A percentile compares a stretch with the other conserved stretches of the same genome.
Evolutionary conservation across 2,113 vertebrate species (phyloP).

Genomic region (Neolamprologus falcicula): DNA sequence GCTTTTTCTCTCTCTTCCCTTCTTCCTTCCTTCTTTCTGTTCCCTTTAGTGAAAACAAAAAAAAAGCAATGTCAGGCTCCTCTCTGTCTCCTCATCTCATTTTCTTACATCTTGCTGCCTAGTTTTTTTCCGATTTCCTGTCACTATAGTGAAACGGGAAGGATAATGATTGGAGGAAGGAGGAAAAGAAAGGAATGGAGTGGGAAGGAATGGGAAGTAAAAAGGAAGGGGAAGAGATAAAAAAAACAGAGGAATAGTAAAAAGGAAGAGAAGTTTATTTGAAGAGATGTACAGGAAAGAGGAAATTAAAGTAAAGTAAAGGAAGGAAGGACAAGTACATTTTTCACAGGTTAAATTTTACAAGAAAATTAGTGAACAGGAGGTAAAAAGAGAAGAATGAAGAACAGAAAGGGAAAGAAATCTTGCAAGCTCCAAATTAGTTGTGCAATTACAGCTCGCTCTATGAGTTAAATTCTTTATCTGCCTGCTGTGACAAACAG

Average conservation of each 20-base stretch:
- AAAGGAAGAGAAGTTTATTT: not conserved
- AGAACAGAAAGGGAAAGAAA: not conserved
- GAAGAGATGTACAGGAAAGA: not conserved
- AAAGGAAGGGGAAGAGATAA: not conserved
- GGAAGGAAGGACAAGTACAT: not conserved
- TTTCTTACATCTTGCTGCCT: not conserved
- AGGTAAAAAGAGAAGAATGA: not conserved
- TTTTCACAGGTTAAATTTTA: not conserved
- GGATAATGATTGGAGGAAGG: not conserved
- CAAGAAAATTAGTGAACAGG: not conserved
- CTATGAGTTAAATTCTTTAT: not conserved
- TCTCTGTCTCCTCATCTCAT: not conserved
- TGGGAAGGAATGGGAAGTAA: not conserved
- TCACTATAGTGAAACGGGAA: not conserved
- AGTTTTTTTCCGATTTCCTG: conserved; percentile 31
- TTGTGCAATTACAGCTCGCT: not conserved
- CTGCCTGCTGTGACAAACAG: not conserved
- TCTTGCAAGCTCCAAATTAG: not conserved
- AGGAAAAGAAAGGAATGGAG: not conserved
- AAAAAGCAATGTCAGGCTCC: not conserved
- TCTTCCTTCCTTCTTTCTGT: not conserved
- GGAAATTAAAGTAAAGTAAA: not conserved
- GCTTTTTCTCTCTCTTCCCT: not conserved
- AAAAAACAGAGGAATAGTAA: not conserved
- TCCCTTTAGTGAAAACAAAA: not conserved